phyloP scores from a whole-genome alignment of 1,140 invertebrate genomes.

The Anadara kagoshimensis region DNA sequence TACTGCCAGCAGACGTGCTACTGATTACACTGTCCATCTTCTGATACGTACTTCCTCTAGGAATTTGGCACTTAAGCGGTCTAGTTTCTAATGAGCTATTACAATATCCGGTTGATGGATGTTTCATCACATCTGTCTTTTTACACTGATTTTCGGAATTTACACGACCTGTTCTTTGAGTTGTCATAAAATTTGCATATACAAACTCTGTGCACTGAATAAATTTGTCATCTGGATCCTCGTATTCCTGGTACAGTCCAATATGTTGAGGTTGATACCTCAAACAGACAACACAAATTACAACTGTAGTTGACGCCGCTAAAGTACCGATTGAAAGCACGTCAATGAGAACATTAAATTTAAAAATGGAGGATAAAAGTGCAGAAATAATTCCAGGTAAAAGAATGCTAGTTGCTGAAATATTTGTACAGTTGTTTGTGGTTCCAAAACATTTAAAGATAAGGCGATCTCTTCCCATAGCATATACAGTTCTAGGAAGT shows the following conservation, averaged over 20 bases:
- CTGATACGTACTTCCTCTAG: constrained; percentile 38
- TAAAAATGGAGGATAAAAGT: constrained; percentile 86
- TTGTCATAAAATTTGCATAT: constrained; percentile 14
- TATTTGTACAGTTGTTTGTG: constrained; percentile 75
- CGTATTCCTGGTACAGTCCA: constrained; percentile 62
- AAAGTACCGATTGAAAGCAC: constrained; percentile 94
- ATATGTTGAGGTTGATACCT: constrained; percentile 54
- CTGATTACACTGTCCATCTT: constrained; percentile 47
- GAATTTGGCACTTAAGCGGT: not conserved
- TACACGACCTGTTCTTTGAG: not conserved
- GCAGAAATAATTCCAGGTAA: constrained; percentile 80
- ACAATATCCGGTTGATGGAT: not conserved
- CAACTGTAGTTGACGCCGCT: constrained; percentile 90
- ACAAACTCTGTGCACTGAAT: constrained; percentile 45
- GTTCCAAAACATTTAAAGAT: constrained; percentile 83
- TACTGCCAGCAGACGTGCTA: constrained; percentile 46
- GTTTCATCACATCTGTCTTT: not conserved
- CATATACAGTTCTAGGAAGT: constrained; percentile 94
- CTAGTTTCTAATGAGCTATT: not conserved
- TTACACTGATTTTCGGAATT: constrained; percentile 1
- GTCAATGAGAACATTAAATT: constrained; percentile 87
- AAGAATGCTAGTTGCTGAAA: constrained; percentile 85
- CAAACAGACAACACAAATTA: constrained; percentile 88
- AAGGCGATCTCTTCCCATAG: constrained; percentile 93
- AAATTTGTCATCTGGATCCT: constrained; percentile 46